Conservation (phyloP, 1,140 invertebrate species). For the Luehdorfia chinensis region DNA sequence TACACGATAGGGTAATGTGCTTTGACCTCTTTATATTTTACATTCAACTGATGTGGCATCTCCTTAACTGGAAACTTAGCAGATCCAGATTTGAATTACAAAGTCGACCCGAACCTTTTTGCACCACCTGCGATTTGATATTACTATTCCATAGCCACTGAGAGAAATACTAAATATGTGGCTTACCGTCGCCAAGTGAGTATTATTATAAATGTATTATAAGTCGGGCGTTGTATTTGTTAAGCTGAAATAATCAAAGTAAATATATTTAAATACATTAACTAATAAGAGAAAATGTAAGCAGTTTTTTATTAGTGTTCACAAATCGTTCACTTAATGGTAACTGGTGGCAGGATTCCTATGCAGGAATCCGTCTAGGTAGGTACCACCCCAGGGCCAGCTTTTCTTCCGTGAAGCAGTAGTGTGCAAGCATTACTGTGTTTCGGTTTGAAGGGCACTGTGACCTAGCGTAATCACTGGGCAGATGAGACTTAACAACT, state of each 20-base stretch:
- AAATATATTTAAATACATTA: too few species aligned
- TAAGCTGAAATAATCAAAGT: constrained; percentile 2
- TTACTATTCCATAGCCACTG: constrained; percentile 7
- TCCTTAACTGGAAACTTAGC: constrained; percentile 2
- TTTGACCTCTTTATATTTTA: background rate
- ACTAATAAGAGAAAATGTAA: too few species aligned
- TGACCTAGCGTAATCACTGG: too few species aligned
- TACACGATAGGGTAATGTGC: background rate
- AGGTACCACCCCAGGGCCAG: too few species aligned
- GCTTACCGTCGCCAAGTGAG: constrained; percentile 2
- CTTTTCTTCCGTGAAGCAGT: too few species aligned
- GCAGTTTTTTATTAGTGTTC: too few species aligned
- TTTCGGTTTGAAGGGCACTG: too few species aligned
- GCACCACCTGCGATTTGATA: constrained; percentile 16
- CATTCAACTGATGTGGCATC: background rate
- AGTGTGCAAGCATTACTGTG: too few species aligned
- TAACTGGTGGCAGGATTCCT: too few species aligned
- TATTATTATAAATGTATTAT: constrained; percentile 7
- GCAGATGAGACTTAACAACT: too few species aligned
- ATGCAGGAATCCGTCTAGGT: too few species aligned
- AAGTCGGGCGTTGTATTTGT: constrained; percentile 3
- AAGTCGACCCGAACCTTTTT: constrained; percentile 16
- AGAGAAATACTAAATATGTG: constrained; percentile 15
- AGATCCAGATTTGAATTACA: constrained; percentile 16
- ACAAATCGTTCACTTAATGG: background rate